Conservation (phyloP, 2,888 invertebrate species). For the Idaea straminata region DNA sequence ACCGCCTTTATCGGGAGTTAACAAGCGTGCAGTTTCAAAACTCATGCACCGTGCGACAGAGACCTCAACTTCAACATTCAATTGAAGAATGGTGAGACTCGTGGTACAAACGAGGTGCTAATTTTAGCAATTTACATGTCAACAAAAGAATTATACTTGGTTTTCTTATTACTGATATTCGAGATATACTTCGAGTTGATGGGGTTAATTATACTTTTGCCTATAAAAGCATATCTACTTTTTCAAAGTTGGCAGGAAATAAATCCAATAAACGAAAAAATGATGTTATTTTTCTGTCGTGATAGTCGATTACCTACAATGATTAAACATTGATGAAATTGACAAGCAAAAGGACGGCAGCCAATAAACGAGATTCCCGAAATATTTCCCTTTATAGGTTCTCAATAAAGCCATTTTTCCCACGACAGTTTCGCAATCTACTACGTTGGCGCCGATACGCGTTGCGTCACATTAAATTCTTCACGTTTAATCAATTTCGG, state of each 20-base stretch:
- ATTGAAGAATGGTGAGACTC: slow-evolving; percentile 3
- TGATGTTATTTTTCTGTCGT: slow-evolving; percentile 16
- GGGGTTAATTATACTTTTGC: background rate
- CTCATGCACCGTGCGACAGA: slow-evolving; percentile 30
- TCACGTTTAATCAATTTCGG: slow-evolving; percentile 70
- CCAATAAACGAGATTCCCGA: slow-evolving; percentile 58
- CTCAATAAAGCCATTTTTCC: slow-evolving; percentile 57
- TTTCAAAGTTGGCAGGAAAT: background rate
- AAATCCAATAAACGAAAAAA: background rate
- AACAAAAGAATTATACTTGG: background rate
- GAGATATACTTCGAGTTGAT: background rate
- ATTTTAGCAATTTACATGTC: background rate
- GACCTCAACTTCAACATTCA: slow-evolving; percentile 3
- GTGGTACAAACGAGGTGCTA: background rate
- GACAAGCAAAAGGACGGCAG: slow-evolving; percentile 49
- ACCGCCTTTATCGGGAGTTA: slow-evolving; percentile 36
- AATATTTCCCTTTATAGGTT: slow-evolving; percentile 60
- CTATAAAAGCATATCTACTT: background rate
- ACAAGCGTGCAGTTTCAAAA: slow-evolving; percentile 45
- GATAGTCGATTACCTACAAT: slow-evolving; percentile 38
- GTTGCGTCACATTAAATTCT: slow-evolving; percentile 69
- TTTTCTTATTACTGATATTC: background rate
- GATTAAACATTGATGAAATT: slow-evolving; percentile 51
- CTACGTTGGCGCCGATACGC: slow-evolving; percentile 49
- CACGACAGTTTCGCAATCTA: slow-evolving; percentile 56